Evolutionary conservation across 2,797 vertebrate species (phyloP).

Genomic region (Cossypha heuglini): DNA sequence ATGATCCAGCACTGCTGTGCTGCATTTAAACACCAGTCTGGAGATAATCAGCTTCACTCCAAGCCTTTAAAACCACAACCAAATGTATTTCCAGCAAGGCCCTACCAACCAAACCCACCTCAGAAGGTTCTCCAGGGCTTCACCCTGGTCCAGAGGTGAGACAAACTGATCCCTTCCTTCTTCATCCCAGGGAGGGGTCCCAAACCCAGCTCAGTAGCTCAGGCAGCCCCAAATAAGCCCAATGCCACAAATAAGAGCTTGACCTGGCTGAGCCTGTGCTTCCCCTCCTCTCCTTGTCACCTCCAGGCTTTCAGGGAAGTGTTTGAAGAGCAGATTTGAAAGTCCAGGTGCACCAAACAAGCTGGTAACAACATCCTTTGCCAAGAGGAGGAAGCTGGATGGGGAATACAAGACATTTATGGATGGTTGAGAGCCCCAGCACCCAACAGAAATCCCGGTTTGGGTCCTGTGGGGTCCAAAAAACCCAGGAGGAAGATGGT

Average conservation of each 20-base stretch:
- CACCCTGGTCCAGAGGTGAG: neutral
- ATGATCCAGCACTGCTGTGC: neutral
- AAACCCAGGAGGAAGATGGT: neutral
- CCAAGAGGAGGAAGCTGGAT: neutral
- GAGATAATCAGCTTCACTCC: conserved; percentile 14
- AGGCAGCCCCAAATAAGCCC: neutral
- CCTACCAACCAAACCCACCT: neutral
- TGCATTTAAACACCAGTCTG: conserved; percentile 26
- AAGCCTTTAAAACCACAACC: neutral
- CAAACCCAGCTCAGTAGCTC: neutral
- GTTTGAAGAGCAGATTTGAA: neutral
- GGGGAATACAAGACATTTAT: neutral
- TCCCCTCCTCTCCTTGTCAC: neutral
- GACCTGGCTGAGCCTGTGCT: neutral
- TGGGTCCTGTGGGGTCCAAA: neutral
- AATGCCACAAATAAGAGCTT: rapidly evolving
- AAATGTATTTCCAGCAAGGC: neutral
- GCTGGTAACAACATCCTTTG: neutral
- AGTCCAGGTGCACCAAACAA: neutral
- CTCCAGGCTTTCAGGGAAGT: neutral
- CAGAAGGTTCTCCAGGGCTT: neutral
- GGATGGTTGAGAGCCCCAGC: neutral
- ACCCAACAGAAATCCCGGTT: rapidly evolving
- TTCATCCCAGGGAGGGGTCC: neutral
- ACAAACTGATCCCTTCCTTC: neutral